phyloP scores from a whole-genome alignment of 2,888 invertebrate genomes.

The Parelbella ahira region DNA sequence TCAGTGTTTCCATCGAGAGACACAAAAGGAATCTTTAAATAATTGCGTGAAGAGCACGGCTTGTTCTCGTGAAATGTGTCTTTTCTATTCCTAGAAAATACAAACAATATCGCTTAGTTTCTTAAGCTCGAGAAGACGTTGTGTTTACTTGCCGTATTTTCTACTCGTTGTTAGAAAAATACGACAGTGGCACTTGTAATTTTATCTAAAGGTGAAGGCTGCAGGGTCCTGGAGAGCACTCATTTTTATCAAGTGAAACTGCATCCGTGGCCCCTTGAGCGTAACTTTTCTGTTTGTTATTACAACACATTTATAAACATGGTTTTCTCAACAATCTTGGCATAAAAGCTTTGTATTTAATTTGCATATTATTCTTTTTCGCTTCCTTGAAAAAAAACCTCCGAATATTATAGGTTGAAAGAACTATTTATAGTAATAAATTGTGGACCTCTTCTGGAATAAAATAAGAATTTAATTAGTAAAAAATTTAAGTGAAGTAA shows the following conservation, averaged over 20 bases:
- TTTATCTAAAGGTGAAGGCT: conserved; percentile 12
- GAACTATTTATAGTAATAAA: too few relatives aligned
- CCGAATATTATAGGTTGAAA: too few relatives aligned
- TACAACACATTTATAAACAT: too few relatives aligned
- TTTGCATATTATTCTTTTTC: too few relatives aligned
- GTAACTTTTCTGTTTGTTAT: conserved; percentile 2
- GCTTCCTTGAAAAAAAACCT: too few relatives aligned
- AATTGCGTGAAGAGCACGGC: background rate
- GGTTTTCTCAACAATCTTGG: too few relatives aligned
- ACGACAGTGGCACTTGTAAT: conserved; percentile 8
- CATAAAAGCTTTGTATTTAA: too few relatives aligned
- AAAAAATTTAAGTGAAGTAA: too few relatives aligned
- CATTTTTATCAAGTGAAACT: conserved; percentile 11
- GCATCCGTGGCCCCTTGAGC: background rate
- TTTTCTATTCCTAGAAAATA: conserved; percentile 10
- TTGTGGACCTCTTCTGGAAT: too few relatives aligned
- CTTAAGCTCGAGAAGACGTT: conserved; percentile 12
- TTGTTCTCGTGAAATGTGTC: conserved; percentile 8
- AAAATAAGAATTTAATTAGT: too few relatives aligned
- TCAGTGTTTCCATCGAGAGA: too few relatives aligned
- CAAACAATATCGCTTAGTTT: conserved; percentile 19
- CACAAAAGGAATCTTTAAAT: background rate
- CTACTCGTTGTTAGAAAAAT: conserved; percentile 15
- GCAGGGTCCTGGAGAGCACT: conserved; percentile 7
- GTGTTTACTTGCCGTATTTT: conserved; percentile 15